Evolutionary conservation across 2,888 invertebrate species (phyloP), one percentile per base, ranked within the genome.

Genomic region (Mesoligia furuncula): DNA sequence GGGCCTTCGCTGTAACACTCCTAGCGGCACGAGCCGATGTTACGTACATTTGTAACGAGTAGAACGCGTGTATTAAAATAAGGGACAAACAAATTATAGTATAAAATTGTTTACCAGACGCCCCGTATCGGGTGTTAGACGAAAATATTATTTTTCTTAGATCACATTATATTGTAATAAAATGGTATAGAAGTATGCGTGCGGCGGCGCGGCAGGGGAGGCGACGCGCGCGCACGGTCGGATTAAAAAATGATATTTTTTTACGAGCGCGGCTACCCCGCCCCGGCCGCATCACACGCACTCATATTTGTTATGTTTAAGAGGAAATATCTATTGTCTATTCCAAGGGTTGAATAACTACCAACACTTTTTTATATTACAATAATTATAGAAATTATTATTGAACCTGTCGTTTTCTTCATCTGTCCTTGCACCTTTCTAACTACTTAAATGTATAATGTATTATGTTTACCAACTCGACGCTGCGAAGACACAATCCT

Each of bases 371-470:
- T 97, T 97, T 97, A 97, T 97, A 97, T 96, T 96, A 97, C 96
- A 96, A 97, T 97, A 97, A 97, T 97, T 97, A 97, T 97, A 97
- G 97, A 97, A 96, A 97, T 97, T 97, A 97, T 97, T 97, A 97
- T 97, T 97, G 97, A 97, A 92, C 79, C 70, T 84, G 89, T 92
- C 87, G 93, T 95, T 95, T 91, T 93, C 81, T 93, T 92, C 80
- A 66, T 17, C 24, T 64, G 2, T 57, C 48, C 11, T 36, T 79
- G 45, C 4, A 36, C 9, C 7, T 57, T n/a, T 57, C n/a, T n/a
- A n/a, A n/a, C n/a, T n/a, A 13, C 11, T 4, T 11, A 4, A 11
- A n/a, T 5, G 24, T 57, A 13, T 57, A 13, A n/a, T n/a, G 57
- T 57, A n/a, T 57, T 57, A 54, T 54, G 24, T 2, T 54, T 42